Evolutionary conservation across 2,113 vertebrate species (phyloP), one percentile per base, ranked within the genome.

Genomic region (Serinus canaria): DNA sequence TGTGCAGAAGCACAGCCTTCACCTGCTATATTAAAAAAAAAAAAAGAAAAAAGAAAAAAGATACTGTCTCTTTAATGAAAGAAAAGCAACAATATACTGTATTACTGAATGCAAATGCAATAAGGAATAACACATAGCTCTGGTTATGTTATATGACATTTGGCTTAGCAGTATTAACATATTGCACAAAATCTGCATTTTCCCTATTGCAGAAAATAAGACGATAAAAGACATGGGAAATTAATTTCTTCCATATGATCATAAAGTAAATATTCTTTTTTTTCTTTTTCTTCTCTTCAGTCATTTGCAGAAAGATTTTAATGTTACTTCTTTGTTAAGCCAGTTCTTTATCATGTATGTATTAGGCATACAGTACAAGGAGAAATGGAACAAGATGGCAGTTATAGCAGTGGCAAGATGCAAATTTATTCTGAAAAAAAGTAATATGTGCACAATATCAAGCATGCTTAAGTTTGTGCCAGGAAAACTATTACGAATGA

Each of bases 341-440:
- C 97, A 96, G 93, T 59, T 95, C 33, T 95, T 97, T 92, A 96
- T 92, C 96, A 97, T 96, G 81, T 96, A 92, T 97, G 95, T 92
- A 68, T 70, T 92, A 79, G 66, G 81, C 55, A 92, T 83, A 96
- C 84, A 92, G 53, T 73, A 93, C 53, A 87, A 96, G 95, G 97
- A 96, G 96, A 97, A 96, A 96, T 77, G 88, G 90, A 97, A 94
- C 69, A 95, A 88, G 94, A 94, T 96, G 93, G 88, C 83, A 86
- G 18, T 95, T 95, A 95, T 73, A 97, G 82, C 91, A 97, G 95
- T 53, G 95, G 92, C 87, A 96, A 94, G 83, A 96, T 96, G 95
- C 94, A 97, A 95, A 96, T 96, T 97, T 96, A 97, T 97, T 97
- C 92, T 95, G 90, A 92, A 96, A 95, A 95, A 97, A 96, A 97